Percentiles rank a stretch among this genome's conserved stretches.
phyloP scores from a whole-genome alignment of 1,140 invertebrate species.

The Caenorhabditis latens region DNA sequence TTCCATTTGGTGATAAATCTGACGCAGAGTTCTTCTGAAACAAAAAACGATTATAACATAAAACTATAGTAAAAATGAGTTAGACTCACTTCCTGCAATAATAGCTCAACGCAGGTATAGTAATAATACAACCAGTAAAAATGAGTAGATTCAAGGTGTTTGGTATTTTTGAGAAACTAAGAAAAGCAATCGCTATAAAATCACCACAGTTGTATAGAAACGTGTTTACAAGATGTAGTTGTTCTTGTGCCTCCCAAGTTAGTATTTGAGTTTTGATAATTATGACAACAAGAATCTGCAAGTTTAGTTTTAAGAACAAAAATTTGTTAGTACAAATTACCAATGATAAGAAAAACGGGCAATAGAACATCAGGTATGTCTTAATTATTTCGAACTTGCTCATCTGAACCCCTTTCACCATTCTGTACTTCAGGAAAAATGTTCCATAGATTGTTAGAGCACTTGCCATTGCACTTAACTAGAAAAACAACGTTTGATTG shows the following conservation, averaged over 20 bases:
- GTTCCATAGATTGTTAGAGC: background rate
- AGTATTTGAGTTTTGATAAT: slow-evolving; percentile 9
- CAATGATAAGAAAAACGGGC: background rate
- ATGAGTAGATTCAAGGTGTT: background rate
- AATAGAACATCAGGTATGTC: background rate
- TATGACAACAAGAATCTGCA: background rate
- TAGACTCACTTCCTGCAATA: background rate
- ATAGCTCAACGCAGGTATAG: background rate
- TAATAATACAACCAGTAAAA: background rate
- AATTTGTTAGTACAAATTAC: background rate
- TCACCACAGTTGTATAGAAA: background rate
- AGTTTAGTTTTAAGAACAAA: background rate
- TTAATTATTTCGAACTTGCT: background rate
- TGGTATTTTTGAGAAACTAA: slow-evolving; percentile 1
- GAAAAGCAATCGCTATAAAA: background rate
- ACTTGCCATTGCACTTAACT: background rate
- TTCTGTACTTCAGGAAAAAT: background rate
- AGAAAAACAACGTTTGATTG: background rate
- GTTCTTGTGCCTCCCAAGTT: background rate
- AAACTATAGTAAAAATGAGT: no score
- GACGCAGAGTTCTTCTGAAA: slow-evolving; percentile 1
- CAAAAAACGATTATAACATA: background rate
- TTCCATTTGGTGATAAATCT: slow-evolving; percentile 14
- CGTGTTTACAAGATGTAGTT: background rate
- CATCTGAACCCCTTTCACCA: background rate